Percentiles rank a stretch among this genome's conserved stretches.
These are phyloP conservation scores for Drosophila histrio DNA, from an alignment of 2,888 invertebrate genomes.

Conservation along the genomic window DNA sequence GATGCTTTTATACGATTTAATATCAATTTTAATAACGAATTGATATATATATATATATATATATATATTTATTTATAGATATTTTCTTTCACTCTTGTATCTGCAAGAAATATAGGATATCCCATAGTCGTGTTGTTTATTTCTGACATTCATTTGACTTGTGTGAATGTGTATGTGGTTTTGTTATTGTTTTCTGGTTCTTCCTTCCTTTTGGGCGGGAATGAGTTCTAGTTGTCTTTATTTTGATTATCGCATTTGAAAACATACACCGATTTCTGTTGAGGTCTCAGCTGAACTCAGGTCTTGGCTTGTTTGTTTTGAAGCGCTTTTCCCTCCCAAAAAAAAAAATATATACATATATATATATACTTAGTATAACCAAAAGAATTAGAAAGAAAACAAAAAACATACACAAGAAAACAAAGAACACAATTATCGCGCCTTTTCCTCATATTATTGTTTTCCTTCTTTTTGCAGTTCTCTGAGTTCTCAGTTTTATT, in stretches of 20 bases:
- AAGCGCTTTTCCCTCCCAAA: slow-evolving; percentile 32
- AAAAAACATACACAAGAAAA: slow-evolving; percentile 3
- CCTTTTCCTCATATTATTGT: slow-evolving; percentile 20
- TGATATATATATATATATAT: too few species aligned
- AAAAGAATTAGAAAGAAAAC: too few species aligned
- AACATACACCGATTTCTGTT: slow-evolving; percentile 9
- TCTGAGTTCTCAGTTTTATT: slow-evolving; percentile 47
- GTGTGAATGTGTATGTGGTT: background rate
- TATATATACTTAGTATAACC: too few species aligned
- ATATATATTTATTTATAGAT: background rate
- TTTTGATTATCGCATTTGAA: slow-evolving; percentile 44
- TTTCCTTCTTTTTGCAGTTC: background rate
- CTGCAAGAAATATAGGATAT: slow-evolving; percentile 10
- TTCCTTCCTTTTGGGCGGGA: slow-evolving; percentile 3
- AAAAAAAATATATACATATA: background rate
- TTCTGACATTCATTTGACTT: background rate
- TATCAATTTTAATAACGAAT: too few species aligned
- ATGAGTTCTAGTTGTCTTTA: slow-evolving; percentile 40
- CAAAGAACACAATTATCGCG: slow-evolving; percentile 28
- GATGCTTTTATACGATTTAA: too few species aligned
- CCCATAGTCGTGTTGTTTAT: background rate
- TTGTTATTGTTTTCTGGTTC: background rate
- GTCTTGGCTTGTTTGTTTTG: slow-evolving; percentile 39
- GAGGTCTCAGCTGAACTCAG: background rate
- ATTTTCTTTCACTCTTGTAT: background rate